Conservation (phyloP, 1,140 invertebrate species). For the Pectinophora gossypiella region DNA sequence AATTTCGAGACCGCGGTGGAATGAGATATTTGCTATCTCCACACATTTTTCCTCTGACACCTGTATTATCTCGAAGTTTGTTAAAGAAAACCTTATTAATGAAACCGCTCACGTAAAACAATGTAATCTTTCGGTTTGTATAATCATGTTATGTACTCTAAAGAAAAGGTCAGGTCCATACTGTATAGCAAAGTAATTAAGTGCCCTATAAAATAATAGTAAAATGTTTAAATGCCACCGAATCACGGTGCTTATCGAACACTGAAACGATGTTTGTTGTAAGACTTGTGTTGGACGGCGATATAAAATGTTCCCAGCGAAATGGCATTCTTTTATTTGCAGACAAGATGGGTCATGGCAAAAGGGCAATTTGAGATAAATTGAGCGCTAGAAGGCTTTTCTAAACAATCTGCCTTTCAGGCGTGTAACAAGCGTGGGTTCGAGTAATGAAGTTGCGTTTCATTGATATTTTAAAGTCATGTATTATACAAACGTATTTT, state of each 20-base stretch:
- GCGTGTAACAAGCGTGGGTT: no score
- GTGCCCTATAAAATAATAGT: background rate
- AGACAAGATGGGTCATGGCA: background rate
- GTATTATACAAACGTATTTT: no score
- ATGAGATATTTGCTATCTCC: background rate
- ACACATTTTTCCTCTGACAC: background rate
- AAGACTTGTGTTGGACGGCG: background rate
- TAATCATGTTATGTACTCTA: no score
- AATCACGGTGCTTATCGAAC: background rate
- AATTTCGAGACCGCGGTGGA: background rate
- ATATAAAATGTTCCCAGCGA: background rate
- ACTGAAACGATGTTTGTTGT: background rate
- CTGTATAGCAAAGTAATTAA: background rate
- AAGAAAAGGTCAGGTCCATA: no score
- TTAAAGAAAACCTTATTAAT: no score
- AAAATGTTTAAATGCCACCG: background rate
- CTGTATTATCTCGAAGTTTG: no score
- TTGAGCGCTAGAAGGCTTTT: background rate
- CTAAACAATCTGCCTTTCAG: background rate
- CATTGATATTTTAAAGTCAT: background rate
- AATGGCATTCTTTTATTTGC: slow-evolving; percentile 1
- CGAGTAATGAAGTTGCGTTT: no score
- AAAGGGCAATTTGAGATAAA: background rate
- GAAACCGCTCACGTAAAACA: background rate
- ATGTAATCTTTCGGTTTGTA: no score